Conservation (phyloP, 2,888 invertebrate species). For the Bhutanitis thaidina region DNA sequence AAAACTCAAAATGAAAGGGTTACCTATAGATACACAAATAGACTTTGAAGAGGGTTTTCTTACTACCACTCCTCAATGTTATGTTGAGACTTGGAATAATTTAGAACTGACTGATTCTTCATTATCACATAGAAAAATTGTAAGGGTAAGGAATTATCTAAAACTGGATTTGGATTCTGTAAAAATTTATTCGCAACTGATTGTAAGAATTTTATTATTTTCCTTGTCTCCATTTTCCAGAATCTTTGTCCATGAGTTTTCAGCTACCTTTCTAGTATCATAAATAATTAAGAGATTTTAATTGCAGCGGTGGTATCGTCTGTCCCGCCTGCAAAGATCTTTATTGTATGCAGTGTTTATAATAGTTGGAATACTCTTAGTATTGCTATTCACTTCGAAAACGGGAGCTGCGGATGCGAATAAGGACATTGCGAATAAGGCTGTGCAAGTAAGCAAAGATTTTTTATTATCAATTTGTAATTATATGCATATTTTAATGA, state of each 20-base stretch:
- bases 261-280: too few relatives aligned
- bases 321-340: slow-evolving; percentile 90
- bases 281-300: too few relatives aligned
- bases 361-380: slow-evolving; percentile 79
- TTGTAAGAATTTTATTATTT: too few relatives aligned
- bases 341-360: slow-evolving; percentile 83
- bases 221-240: too few relatives aligned
- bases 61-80: slow-evolving; percentile 5
- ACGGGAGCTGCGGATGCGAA: slow-evolving; percentile 33
- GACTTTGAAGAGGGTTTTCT: slow-evolving; percentile 17
- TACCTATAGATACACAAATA: slow-evolving; percentile 18
- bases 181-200: too few relatives aligned
- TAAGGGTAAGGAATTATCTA: slow-evolving; percentile 46
- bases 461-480: too few relatives aligned
- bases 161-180: neutral
- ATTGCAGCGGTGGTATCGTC: slow-evolving; percentile 91
- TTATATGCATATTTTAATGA: too few relatives aligned
- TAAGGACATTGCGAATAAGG: slow-evolving; percentile 35
- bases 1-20: slow-evolving; percentile 15
- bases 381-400: slow-evolving; percentile 77
- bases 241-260: too few relatives aligned
- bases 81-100: neutral
- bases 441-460: slow-evolving; percentile 40
- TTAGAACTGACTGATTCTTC: slow-evolving; percentile 29
- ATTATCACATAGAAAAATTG: slow-evolving; percentile 57